Conservation (phyloP, 2,797 vertebrate species). For the Morelia viridis region DNA sequence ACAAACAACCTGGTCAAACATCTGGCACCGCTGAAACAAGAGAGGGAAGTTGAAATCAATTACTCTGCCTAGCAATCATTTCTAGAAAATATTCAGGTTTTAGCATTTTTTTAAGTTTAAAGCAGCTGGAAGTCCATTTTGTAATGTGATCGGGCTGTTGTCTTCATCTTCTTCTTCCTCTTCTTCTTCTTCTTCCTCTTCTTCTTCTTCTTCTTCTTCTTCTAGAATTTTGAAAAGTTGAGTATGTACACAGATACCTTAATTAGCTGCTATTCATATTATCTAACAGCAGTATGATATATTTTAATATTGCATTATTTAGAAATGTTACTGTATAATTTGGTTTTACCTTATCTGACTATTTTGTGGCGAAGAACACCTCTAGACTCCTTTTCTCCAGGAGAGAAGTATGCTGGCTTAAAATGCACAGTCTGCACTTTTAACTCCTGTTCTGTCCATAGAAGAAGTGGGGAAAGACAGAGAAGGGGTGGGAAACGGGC, state of each 20-base stretch:
- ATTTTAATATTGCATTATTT: background rate
- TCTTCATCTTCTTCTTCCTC: no score
- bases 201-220: no score
- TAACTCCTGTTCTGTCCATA: background rate
- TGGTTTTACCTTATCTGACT: background rate
- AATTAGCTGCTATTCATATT: background rate
- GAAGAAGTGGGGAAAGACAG: background rate
- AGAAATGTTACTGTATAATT: background rate
- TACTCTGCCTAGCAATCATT: background rate
- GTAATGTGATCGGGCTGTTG: background rate
- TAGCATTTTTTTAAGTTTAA: background rate
- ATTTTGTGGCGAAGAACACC: background rate
- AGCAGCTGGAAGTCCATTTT: background rate
- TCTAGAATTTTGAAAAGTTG: background rate
- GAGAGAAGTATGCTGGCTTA: background rate
- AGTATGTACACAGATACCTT: background rate
- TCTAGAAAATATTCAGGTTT: background rate
- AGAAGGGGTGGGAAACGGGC: background rate
- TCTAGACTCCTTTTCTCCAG: background rate
- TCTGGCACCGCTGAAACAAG: background rate
- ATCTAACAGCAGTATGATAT: background rate
- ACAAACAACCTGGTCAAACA: background rate
- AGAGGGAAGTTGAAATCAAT: background rate
- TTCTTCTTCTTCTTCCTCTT: no score
- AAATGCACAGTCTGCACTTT: background rate